Conservation (phyloP, 2,797 vertebrate species). For the Silurus aristotelis region DNA sequence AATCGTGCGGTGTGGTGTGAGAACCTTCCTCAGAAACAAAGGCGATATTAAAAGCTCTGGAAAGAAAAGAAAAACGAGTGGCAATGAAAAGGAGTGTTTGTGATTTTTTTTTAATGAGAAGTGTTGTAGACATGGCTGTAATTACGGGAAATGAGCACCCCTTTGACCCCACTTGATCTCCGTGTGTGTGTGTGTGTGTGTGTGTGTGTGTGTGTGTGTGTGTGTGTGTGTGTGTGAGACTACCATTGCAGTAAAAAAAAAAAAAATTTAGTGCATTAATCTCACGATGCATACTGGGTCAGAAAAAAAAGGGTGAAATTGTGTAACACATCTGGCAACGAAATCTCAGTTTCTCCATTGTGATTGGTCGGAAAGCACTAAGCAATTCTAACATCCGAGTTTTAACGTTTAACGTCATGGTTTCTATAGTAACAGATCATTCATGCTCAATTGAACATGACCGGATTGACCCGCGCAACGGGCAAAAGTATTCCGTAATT, state of each 20-base stretch:
- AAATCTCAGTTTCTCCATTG: background rate
- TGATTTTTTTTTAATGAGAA: slow-evolving; percentile 62
- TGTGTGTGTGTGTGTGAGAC: slow-evolving; percentile 10
- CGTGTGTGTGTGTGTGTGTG: slow-evolving; percentile 5
- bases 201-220: slow-evolving; percentile 12
- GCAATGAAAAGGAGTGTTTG: slow-evolving; percentile 65
- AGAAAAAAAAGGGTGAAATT: slow-evolving; percentile 28
- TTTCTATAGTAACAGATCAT: background rate
- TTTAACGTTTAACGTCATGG: background rate
- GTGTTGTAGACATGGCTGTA: slow-evolving; percentile 66
- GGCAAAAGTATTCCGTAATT: too few species aligned
- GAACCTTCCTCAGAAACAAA: slow-evolving; percentile 68
- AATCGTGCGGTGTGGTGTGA: slow-evolving; percentile 63
- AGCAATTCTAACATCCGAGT: background rate
- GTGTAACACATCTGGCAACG: background rate
- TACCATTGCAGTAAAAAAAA: background rate
- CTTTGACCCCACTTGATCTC: slow-evolving; percentile 46
- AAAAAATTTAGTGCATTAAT: slow-evolving; percentile 26
- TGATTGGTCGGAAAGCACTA: background rate
- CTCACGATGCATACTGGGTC: slow-evolving; percentile 3
- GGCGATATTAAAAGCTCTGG: slow-evolving; percentile 58
- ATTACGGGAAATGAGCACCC: slow-evolving; percentile 63
- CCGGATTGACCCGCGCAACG: too few species aligned
- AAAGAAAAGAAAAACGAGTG: slow-evolving; percentile 17
- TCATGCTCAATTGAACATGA: too few species aligned